These are phyloP conservation scores for Aricia agestis DNA, from an alignment of 1,140 invertebrate genomes.

Conservation along the genomic window DNA sequence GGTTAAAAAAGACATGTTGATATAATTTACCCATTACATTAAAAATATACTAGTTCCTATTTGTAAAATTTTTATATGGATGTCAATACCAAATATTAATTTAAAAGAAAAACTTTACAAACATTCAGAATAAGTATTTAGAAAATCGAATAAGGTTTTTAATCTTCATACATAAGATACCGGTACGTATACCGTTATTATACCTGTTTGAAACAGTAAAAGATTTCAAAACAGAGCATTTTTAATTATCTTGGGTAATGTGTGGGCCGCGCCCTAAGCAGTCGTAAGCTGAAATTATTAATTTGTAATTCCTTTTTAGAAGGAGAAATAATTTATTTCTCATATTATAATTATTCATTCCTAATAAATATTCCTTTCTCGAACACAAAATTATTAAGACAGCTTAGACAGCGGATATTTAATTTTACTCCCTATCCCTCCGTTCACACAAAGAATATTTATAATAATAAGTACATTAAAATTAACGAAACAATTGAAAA, in stretches of 20 bases:
- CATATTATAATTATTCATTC: background rate
- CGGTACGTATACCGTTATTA: too few relatives aligned
- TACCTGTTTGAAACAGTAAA: too few relatives aligned
- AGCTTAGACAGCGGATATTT: constrained; percentile 19
- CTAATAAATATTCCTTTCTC: background rate
- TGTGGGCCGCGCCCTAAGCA: background rate
- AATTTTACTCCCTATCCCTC: constrained; percentile 23
- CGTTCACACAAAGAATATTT: constrained; percentile 25
- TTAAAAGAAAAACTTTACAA: too few relatives aligned
- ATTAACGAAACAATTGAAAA: background rate
- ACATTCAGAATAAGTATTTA: too few relatives aligned
- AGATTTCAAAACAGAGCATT: background rate
- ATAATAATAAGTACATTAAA: background rate
- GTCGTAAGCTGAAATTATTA: background rate
- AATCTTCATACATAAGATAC: too few relatives aligned
- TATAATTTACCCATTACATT: too few relatives aligned
- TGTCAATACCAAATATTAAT: too few relatives aligned
- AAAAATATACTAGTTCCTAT: too few relatives aligned
- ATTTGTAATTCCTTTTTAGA: constrained; percentile 1
- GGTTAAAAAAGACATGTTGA: too few relatives aligned
- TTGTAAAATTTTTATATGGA: too few relatives aligned
- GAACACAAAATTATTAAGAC: constrained; percentile 14
- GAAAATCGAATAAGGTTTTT: too few relatives aligned
- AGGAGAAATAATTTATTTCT: background rate
- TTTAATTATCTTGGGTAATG: background rate